Evolutionary conservation across 2,113 vertebrate species (phyloP), one percentile per base, ranked within the genome.

Genomic region (Excalfactoria chinensis): DNA sequence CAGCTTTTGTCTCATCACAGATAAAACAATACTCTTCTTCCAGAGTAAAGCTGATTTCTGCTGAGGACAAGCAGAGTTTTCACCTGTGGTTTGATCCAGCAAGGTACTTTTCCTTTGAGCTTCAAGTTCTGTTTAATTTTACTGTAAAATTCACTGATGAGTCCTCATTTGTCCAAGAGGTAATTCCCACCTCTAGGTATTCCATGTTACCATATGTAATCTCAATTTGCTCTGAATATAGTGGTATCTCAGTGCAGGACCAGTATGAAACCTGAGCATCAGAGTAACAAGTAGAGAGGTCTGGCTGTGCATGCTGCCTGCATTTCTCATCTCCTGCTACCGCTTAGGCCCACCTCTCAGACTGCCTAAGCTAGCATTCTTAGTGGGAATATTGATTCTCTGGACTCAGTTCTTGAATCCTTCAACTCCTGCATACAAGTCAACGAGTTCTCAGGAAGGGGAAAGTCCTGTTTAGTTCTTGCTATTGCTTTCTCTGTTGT

Each of bases 391-490:
- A 58, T 85, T 62, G n/a, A 55, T 32, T 49, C 63, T 66, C 53
- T 66, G 59, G 55, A 53, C 37, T 76, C 26, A 1, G 58, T 60
- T 40, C 46, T 69, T 64, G 62, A 92, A 44, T 66, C 46, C 55
- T 72, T 82, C 56, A 60, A 0, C 71, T 28, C 21, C 49, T 72
- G 14, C 16, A 5, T 56, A 44, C 1, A 3, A 23, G 13, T 68
- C 71, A 48, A 60, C 26, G 62, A 56, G 16, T 66, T 91, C 91
- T 89, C 91, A 95, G 95, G 87, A 93, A 84, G 34, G 13, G 30
- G 17, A 0, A 14, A 87, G 35, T 84, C 40, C 35, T 76, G 25
- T 55, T 14, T 44, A 76, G 32, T 37, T 95, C 37, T 32, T 58
- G 23, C 6, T 64, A 21, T 55, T 23, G 55, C 11, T 23, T 5